phyloP scores from a whole-genome alignment of 2,797 vertebrate species.

The Ceryle rudis region DNA sequence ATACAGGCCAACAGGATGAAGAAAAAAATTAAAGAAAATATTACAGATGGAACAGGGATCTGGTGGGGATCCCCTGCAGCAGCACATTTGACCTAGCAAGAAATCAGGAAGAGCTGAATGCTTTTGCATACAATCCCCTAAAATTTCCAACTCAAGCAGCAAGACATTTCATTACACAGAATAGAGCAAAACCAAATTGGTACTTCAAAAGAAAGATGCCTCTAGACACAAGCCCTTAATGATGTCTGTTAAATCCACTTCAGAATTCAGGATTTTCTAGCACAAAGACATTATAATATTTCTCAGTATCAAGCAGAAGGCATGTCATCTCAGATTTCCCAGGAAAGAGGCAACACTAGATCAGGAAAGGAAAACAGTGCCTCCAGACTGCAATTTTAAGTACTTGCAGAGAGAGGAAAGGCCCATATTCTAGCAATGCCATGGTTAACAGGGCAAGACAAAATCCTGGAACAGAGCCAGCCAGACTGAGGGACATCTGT shows the following conservation, averaged over 20 bases:
- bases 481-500: constrained; percentile 45
- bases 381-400: not conserved
- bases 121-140: not conserved
- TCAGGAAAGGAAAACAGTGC: not conserved
- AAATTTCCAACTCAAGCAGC: not conserved
- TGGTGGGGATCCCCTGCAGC: not conserved
- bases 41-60: not conserved
- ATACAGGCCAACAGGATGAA: not conserved
- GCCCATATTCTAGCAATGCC: not conserved
- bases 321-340: not conserved
- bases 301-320: not conserved
- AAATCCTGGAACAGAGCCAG: constrained; percentile 2
- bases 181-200: not conserved
- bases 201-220: not conserved
- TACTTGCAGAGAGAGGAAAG: not conserved
- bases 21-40: not conserved
- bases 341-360: not conserved
- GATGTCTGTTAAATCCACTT: not conserved
- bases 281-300: not conserved
- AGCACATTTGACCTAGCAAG: not conserved
- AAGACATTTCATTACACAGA: not conserved
- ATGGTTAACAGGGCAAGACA: not conserved
- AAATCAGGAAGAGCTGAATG: not conserved
- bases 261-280: not conserved
- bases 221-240: not conserved